Conservation (phyloP, 2,888 invertebrate species). For the Cinara cedri region DNA sequence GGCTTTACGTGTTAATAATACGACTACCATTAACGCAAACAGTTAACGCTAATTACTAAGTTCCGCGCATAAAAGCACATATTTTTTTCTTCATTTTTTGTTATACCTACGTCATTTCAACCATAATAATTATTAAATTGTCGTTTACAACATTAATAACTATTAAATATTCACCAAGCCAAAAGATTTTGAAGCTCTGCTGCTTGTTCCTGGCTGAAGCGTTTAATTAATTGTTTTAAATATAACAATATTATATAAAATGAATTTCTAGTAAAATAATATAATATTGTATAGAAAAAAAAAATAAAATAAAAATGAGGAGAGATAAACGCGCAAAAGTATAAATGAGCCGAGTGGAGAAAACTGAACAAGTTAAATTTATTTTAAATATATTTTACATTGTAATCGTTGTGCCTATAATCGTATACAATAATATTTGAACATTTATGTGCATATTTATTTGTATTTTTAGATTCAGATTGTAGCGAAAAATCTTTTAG, state of each 20-base stretch:
- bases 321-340: too few relatives aligned
- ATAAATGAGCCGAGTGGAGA: too few relatives aligned
- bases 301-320: too few relatives aligned
- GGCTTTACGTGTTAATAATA: not conserved
- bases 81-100: not conserved
- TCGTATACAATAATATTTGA: too few relatives aligned
- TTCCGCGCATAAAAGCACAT: slow-evolving; percentile 15
- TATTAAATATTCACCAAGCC: slow-evolving; percentile 25
- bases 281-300: too few relatives aligned
- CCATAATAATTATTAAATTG: slow-evolving; percentile 47
- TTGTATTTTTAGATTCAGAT: too few relatives aligned
- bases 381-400: too few relatives aligned
- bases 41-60: slow-evolving; percentile 44
- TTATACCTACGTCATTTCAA: slow-evolving; percentile 12
- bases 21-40: slow-evolving; percentile 29
- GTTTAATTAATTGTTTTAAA: slow-evolving; percentile 32
- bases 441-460: too few relatives aligned
- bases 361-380: too few relatives aligned
- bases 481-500: too few relatives aligned
- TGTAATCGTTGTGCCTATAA: too few relatives aligned
- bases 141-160: slow-evolving; percentile 51
- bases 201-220: slow-evolving; percentile 9
- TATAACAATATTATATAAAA: not conserved
- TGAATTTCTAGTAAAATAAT: too few relatives aligned
- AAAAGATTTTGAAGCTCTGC: slow-evolving; percentile 17